Percentiles rank a stretch among this genome's conserved stretches.
Evolutionary conservation across 1,140 invertebrate species (phyloP).

Genomic region (Tribolium castaneum): DNA sequence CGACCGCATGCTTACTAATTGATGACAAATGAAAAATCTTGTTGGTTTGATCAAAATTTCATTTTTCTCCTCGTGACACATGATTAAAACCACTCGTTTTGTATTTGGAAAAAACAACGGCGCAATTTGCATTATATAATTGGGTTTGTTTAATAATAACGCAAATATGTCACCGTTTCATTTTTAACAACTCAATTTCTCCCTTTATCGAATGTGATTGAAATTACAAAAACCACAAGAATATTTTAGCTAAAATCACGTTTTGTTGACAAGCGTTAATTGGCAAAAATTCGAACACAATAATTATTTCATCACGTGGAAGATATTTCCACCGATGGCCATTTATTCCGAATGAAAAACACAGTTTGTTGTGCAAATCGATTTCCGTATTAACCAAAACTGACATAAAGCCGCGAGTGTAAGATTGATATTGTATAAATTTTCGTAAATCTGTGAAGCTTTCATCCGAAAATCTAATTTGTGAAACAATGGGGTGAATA

Average conservation of each 20-base stretch:
- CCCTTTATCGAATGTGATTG: background rate
- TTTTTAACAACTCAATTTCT: background rate
- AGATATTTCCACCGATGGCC: background rate
- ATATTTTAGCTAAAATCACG: background rate
- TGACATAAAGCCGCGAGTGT: slow-evolving; percentile 1
- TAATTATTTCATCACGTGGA: background rate
- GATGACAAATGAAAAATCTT: slow-evolving; percentile 18
- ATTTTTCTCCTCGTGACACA: background rate
- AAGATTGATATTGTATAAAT: slow-evolving; percentile 25
- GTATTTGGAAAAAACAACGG: background rate
- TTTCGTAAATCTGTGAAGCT: slow-evolving; percentile 11
- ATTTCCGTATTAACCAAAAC: background rate
- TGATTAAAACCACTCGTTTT: slow-evolving; percentile 16
- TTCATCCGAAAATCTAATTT: slow-evolving; percentile 20
- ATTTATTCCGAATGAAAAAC: background rate
- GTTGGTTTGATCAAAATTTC: background rate
- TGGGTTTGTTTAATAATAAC: slow-evolving; percentile 32
- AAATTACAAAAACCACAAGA: background rate
- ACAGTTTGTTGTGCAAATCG: background rate
- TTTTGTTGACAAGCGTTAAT: background rate
- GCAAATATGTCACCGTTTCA: slow-evolving; percentile 22
- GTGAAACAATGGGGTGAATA: slow-evolving; percentile 9
- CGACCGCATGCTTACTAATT: slow-evolving; percentile 1
- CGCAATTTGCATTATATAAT: slow-evolving; percentile 38
- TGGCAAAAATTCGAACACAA: background rate